A percentile compares a stretch with the other conserved stretches of the same genome.
phyloP scores from a whole-genome alignment of 2,113 vertebrate species.

The Myotis yumanensis region DNA sequence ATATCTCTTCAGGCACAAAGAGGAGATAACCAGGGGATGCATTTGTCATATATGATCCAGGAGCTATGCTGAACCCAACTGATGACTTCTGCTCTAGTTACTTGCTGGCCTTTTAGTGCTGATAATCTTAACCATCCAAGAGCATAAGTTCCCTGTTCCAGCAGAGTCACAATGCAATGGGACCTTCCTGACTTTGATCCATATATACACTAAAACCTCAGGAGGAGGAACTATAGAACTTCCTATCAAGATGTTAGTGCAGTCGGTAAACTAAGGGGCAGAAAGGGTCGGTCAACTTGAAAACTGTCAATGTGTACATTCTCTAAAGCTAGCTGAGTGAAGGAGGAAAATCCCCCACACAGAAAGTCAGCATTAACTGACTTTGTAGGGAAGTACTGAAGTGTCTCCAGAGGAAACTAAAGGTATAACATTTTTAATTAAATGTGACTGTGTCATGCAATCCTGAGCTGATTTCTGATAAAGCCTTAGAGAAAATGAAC shows the following conservation, averaged over 20 bases:
- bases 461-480: conserved; percentile 14
- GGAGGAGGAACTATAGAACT: neutral
- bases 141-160: neutral
- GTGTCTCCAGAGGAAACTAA: conserved; percentile 7
- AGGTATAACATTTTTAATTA: neutral
- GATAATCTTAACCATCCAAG: neutral
- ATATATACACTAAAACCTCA: neutral
- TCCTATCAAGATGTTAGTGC: neutral
- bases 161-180: neutral
- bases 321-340: neutral
- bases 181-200: neutral
- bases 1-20: neutral
- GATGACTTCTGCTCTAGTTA: neutral
- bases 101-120: neutral
- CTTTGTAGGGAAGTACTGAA: neutral
- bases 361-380: neutral
- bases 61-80: neutral
- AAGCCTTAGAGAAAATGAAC: conserved; percentile 7
- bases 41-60: neutral
- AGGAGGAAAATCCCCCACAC: neutral
- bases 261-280: neutral
- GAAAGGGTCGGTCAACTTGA: neutral
- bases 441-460: neutral
- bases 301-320: neutral
- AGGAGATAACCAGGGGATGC: neutral